phyloP scores from a whole-genome alignment of 2,113 vertebrate genomes.

The Axis porcinus region DNA sequence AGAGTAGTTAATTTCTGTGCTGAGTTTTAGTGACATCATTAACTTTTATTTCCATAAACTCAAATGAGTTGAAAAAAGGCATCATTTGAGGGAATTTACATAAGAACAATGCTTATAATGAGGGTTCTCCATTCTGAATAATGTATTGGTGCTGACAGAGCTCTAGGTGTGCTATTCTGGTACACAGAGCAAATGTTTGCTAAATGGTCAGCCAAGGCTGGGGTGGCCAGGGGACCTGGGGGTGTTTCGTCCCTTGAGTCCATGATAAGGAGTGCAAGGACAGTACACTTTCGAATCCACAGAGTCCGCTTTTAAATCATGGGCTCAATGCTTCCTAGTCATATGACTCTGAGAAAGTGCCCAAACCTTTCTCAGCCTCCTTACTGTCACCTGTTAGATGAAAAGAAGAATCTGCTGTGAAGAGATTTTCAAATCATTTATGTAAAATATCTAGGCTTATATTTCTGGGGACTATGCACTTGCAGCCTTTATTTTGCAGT shows the following conservation, averaged over 20 bases:
- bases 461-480: background rate
- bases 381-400: background rate
- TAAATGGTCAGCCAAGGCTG: background rate
- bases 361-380: background rate
- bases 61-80: constrained; percentile 24
- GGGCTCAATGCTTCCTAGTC: background rate
- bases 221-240: rapidly evolving
- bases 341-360: background rate
- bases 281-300: background rate
- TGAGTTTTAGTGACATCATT: constrained; percentile 39
- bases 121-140: background rate
- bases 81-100: background rate
- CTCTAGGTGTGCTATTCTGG: background rate
- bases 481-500: background rate
- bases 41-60: constrained; percentile 52
- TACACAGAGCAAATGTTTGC: background rate
- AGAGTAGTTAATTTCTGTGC: background rate
- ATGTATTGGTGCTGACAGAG: background rate
- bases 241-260: background rate
- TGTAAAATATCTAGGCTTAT: background rate
- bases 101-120: background rate
- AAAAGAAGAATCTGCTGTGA: background rate
- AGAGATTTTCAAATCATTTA: background rate
- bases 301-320: background rate
- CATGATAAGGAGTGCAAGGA: background rate